A percentile compares a stretch with the other conserved stretches of the same genome.
Evolutionary conservation across 2,113 vertebrate genomes (phyloP).

Genomic region (Stomatorhinus ivindoensis): DNA sequence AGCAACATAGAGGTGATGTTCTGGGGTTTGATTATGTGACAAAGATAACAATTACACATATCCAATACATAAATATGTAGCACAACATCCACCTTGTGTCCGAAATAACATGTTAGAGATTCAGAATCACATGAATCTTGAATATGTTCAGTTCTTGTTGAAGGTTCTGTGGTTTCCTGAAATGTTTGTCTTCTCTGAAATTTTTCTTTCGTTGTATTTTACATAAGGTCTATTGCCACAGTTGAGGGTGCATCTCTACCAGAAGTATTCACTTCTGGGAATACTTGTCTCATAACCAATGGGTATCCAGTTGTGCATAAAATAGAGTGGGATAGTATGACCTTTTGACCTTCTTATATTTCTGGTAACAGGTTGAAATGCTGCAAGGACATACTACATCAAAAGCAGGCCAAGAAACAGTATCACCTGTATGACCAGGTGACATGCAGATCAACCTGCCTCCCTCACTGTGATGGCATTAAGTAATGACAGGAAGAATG

Average conservation of each 20-base stretch:
- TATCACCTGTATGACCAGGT: not conserved
- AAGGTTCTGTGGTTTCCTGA: not conserved
- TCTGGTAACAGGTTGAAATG: not conserved
- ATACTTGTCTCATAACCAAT: not conserved
- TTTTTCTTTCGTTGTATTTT: not conserved
- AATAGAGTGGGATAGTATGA: not conserved
- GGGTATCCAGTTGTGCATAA: not conserved
- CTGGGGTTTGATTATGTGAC: not conserved
- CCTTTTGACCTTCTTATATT: not conserved
- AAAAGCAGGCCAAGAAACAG: not conserved
- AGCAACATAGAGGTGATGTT: not conserved
- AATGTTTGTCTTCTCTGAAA: not conserved
- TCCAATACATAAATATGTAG: not conserved
- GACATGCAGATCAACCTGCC: not conserved
- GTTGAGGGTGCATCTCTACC: not conserved
- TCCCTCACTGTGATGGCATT: not conserved
- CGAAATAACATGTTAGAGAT: not conserved
- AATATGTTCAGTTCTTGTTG: not conserved
- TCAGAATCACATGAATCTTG: not conserved
- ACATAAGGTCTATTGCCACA: not conserved
- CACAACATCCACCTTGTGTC: not conserved
- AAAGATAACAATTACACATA: not conserved
- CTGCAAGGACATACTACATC: not conserved
- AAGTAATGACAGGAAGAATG: not conserved
- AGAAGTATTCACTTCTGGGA: not conserved